Conservation (phyloP, 2,797 vertebrate genomes). For the Rhyacichthys aspro region DNA sequence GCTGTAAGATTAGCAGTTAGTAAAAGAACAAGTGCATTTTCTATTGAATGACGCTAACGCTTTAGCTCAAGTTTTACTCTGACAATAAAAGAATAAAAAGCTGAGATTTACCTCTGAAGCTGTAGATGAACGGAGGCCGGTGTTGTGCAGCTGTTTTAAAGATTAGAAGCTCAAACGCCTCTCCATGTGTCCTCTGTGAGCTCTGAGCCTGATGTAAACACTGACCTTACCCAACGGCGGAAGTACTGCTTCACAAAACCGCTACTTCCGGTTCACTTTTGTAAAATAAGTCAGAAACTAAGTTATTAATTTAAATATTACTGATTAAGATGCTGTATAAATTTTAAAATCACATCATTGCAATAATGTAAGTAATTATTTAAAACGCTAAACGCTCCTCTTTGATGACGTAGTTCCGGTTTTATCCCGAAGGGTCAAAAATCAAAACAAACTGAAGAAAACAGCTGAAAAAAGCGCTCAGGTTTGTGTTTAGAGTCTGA, state of each 20-base stretch:
- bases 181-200: constrained; percentile 1
- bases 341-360: not conserved
- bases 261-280: not conserved
- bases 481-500: not conserved
- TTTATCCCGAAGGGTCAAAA: not conserved
- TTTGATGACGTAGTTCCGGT: constrained; percentile 7
- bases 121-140: not conserved
- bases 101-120: not conserved
- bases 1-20: no score
- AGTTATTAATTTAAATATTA: not conserved
- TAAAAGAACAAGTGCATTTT: no score
- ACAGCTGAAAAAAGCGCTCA: not conserved
- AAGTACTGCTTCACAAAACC: not conserved
- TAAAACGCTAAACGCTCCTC: not conserved
- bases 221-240: constrained; percentile 5
- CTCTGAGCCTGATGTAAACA: constrained; percentile 6
- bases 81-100: not conserved
- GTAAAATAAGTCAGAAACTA: not conserved
- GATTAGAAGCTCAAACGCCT: not conserved
- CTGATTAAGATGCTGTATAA: not conserved
- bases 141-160: not conserved
- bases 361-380: no score
- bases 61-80: not conserved
- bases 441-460: constrained; percentile 5
- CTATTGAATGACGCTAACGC: no score